Evolutionary conservation across 2,113 vertebrate genomes (phyloP).

Genomic region (Bos indicus): DNA sequence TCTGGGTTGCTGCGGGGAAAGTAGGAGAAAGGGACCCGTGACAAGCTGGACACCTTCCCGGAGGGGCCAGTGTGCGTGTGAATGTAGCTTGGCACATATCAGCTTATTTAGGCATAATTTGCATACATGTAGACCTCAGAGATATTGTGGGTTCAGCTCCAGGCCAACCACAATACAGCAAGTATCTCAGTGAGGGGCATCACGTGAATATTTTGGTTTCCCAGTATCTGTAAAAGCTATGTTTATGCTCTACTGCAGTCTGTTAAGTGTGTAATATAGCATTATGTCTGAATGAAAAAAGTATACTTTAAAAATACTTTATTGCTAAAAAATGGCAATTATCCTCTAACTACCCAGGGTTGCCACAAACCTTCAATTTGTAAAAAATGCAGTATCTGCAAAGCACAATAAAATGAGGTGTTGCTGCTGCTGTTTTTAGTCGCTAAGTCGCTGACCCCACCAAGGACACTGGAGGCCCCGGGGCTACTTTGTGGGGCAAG

Average conservation of each 20-base stretch:
- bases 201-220: background rate
- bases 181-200: fast-evolving
- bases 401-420: background rate
- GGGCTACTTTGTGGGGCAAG: background rate
- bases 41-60: background rate
- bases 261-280: too few species aligned
- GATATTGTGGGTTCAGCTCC: background rate
- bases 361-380: background rate
- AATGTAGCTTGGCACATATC: background rate
- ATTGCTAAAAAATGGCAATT: background rate
- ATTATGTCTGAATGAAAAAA: background rate
- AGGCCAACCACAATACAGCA: background rate
- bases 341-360: background rate
- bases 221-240: fast-evolving
- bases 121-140: background rate
- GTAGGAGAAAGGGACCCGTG: background rate
- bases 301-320: background rate
- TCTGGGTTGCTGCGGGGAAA: background rate
- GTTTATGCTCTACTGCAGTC: background rate
- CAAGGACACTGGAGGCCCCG: background rate
- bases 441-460: background rate
- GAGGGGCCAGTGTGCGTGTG: background rate
- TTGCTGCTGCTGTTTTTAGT: background rate
- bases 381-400: background rate
- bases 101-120: background rate